A percentile compares a stretch with the other conserved stretches of the same genome.
phyloP scores from a whole-genome alignment of 2,797 vertebrate species.

The Centroberyx gerrardi region DNA sequence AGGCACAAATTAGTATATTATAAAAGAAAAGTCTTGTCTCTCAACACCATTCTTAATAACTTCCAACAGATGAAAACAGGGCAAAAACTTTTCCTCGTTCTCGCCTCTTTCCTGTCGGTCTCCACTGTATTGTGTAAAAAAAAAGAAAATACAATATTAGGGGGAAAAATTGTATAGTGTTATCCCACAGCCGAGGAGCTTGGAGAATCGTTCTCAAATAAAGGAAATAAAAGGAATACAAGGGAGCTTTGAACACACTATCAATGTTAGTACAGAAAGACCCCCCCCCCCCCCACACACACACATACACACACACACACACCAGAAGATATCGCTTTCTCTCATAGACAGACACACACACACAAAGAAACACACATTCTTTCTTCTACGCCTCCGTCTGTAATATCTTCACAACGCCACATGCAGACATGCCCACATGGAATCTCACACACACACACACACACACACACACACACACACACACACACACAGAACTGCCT shows the following conservation, averaged over 20 bases:
- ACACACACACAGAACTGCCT: slow-evolving; percentile 15
- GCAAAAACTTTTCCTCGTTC: too few species aligned
- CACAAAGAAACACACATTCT: slow-evolving; percentile 35
- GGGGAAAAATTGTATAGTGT: neutral
- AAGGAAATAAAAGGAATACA: neutral
- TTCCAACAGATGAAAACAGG: too few species aligned
- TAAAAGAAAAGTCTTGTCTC: too few species aligned
- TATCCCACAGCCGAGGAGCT: neutral
- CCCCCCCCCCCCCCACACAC: neutral
- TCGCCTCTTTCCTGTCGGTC: too few species aligned
- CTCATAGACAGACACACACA: slow-evolving; percentile 13
- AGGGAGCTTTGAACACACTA: slow-evolving; percentile 7
- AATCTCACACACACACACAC: slow-evolving; percentile 28
- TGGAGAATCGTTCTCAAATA: neutral
- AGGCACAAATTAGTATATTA: too few species aligned
- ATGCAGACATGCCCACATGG: slow-evolving; percentile 4
- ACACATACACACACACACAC: too few species aligned
- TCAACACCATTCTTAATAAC: too few species aligned
- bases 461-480: slow-evolving; percentile 24
- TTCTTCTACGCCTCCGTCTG: slow-evolving; percentile 30
- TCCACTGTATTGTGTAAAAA: too few species aligned
- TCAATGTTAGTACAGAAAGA: slow-evolving; percentile 30
- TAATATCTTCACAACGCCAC: slow-evolving; percentile 40
- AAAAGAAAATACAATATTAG: too few species aligned
- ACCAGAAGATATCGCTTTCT: slow-evolving; percentile 24